Evolutionary conservation across 1,140 invertebrate genomes (phyloP), one percentile per base, ranked within the genome.

Genomic region (Drosophila subpulchrella): DNA sequence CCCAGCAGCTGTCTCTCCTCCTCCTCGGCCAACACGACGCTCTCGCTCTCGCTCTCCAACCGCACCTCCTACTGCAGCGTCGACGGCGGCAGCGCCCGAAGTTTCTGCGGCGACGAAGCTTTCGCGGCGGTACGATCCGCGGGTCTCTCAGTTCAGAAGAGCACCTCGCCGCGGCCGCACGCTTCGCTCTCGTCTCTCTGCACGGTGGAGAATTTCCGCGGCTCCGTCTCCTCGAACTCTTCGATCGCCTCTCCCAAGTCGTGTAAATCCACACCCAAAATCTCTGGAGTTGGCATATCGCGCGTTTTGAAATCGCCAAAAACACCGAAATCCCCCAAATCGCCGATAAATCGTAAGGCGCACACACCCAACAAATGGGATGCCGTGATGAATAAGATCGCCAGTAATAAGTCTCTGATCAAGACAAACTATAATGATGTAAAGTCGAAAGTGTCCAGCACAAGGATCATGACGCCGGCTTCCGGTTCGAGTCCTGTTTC

Each of bases 311-410:
- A 71, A 36, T 90, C 91, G 6, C 88, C 68, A 34, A 62, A 61
- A 47, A 36, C 60, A n/a, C 42, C 20, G 8, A 59, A 48, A n/a
- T 57, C 55, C 6, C 50, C 62, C 1, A 67, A 67, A 42, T 91
- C 91, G 13, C 89, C 93, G 54, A 81, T 54, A n/a, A 71, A 57
- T 48, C 91, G 93, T 13, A 94, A 94, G 66, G 92, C 79, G 32
- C 73, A 72, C 51, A 75, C 89, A 30, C 90, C 91, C 41, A 92
- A 92, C 74, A 94, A 96, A 57, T 96, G 96, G 94, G 96, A 97
- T 82, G 96, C 95, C 46, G 95, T 97, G 41, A 95, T 96, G 94
- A 96, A 95, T 92, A 97, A 97, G 92, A 96, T 96, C 54, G 95
- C 95, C 24, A 95, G 95, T 77, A 95, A 95, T 38, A 96, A 96